phyloP scores from a whole-genome alignment of 2,888 invertebrate species.

The Calliopum simillimum region DNA sequence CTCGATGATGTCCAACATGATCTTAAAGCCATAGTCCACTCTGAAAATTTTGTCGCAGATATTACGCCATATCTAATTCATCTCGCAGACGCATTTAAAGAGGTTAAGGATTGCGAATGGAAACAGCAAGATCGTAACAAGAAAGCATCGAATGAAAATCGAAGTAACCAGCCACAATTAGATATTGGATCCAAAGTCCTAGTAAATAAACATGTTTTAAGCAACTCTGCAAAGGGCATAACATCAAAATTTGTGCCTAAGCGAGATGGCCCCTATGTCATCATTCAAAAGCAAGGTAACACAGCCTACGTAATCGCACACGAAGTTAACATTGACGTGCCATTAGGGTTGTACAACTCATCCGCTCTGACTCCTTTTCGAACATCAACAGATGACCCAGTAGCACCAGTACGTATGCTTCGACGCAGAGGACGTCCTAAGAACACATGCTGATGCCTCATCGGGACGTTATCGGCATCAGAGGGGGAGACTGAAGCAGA shows the following conservation, averaged over 20 bases:
- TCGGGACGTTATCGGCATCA: constrained; percentile 29
- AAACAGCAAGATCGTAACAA: constrained; percentile 36
- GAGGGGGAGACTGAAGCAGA: constrained; percentile 30
- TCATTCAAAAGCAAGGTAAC: constrained; percentile 44
- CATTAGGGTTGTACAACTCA: constrained; percentile 28
- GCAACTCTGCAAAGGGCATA: constrained; percentile 44
- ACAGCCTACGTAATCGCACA: constrained; percentile 36
- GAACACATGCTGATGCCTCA: constrained; percentile 14
- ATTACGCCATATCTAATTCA: constrained; percentile 17
- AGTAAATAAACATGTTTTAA: constrained; percentile 49
- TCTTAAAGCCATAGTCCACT: constrained; percentile 43
- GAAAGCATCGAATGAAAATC: constrained; percentile 35
- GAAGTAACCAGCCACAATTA: constrained; percentile 42
- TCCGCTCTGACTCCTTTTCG: constrained; percentile 29
- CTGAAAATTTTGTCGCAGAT: constrained; percentile 44
- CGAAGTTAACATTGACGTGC: no score
- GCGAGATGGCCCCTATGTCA: constrained; percentile 45
- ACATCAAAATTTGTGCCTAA: constrained; percentile 55
- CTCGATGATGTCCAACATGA: constrained; percentile 50
- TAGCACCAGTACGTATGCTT: constrained; percentile 14
- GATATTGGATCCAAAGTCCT: constrained; percentile 49
- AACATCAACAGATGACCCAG: neutral
- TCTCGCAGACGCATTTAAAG: constrained; percentile 13
- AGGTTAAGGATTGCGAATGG: constrained; percentile 31
- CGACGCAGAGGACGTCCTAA: constrained; percentile 31